Conservation (phyloP, 2,888 invertebrate species). For the Ashinkailepas kermadecensis region DNA sequence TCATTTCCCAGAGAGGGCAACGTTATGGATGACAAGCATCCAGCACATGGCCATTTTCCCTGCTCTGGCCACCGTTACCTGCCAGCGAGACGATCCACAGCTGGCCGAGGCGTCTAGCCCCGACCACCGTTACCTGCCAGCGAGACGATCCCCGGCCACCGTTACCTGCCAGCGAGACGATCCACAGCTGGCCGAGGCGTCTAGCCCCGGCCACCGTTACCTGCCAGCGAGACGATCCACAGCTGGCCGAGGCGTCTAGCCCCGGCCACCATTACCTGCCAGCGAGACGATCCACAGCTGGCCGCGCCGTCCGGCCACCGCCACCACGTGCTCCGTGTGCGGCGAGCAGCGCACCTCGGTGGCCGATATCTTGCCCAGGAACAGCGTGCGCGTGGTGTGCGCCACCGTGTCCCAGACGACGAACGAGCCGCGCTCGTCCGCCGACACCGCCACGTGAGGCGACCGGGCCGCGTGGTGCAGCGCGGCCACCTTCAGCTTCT, state of each 20-base stretch:
- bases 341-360: constrained; percentile 53
- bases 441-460: constrained; percentile 44
- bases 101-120: constrained; percentile 52
- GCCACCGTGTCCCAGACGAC: constrained; percentile 47
- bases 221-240: constrained; percentile 27
- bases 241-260: too few species aligned
- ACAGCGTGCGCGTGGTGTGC: constrained; percentile 37
- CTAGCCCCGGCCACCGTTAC: constrained; percentile 53
- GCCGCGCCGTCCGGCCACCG: constrained; percentile 53
- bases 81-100: constrained; percentile 47
- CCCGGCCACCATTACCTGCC: constrained; percentile 40
- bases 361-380: constrained; percentile 46
- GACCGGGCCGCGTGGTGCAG: constrained; percentile 45
- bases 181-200: constrained; percentile 48
- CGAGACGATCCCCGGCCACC: too few species aligned
- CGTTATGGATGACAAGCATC: too few species aligned
- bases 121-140: constrained; percentile 42
- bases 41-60: too few species aligned
- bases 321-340: constrained; percentile 49
- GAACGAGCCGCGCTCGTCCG: constrained; percentile 46
- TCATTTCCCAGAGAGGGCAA: too few species aligned
- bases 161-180: constrained; percentile 47
- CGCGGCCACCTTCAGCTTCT: constrained; percentile 40
- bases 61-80: constrained; percentile 39
- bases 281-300: constrained; percentile 47